Percentiles rank a stretch among this genome's conserved stretches.
Conservation (phyloP, 53 echinoderm and acorn worm species). For the Crossaster papposus region DNA sequence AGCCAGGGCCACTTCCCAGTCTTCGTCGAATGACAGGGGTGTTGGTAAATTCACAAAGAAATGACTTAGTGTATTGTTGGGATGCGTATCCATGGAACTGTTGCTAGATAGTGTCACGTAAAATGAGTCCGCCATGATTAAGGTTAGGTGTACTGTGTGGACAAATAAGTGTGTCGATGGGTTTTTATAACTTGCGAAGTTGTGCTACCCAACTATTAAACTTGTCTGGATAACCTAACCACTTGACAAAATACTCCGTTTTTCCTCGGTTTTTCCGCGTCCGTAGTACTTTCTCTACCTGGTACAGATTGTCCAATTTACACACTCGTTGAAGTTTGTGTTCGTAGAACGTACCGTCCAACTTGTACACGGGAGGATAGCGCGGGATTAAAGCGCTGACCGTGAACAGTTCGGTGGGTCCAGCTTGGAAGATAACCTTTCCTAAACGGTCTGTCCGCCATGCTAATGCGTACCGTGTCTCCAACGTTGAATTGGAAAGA, state of each 20-base stretch:
- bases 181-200: constrained; percentile 39
- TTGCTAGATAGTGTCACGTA: constrained; percentile 83
- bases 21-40: constrained; percentile 49
- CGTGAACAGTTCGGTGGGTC: constrained; percentile 63
- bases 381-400: constrained; percentile 25
- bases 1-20: constrained; percentile 64
- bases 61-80: constrained; percentile 64
- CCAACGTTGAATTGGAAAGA: constrained; percentile 27
- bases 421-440: constrained; percentile 65
- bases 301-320: constrained; percentile 39
- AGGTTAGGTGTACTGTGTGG: background rate
- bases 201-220: constrained; percentile 66
- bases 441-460: constrained; percentile 25
- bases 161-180: no score
- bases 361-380: constrained; percentile 59
- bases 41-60: constrained; percentile 50
- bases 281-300: constrained; percentile 60
- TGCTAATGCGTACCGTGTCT: constrained; percentile 56
- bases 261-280: constrained; percentile 53
- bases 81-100: constrained; percentile 65
- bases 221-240: constrained; percentile 58
- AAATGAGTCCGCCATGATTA: constrained; percentile 66
- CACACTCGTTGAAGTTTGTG: constrained; percentile 52
- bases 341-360: constrained; percentile 61
- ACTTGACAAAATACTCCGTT: constrained; percentile 68